Percentiles rank a stretch among this genome's conserved stretches.
phyloP scores from a whole-genome alignment of 1,140 invertebrate genomes.

The Fragariocoptes setiger region DNA sequence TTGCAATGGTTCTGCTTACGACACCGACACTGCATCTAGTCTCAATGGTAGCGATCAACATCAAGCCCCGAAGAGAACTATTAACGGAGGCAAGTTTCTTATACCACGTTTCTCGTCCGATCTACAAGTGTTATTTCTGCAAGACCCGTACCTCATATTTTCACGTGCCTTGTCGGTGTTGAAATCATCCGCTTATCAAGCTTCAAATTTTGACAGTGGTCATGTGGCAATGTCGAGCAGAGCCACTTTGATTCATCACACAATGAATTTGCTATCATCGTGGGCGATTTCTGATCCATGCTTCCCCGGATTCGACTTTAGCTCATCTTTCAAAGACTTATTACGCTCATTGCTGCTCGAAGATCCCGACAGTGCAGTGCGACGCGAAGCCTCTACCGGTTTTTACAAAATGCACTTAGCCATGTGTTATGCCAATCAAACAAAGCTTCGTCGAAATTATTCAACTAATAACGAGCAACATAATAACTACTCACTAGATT shows the following conservation, averaged over 20 bases:
- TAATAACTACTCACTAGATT: slow-evolving; percentile 8
- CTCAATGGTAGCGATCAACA: too few species aligned
- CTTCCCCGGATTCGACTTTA: slow-evolving; percentile 30
- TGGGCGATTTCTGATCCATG: slow-evolving; percentile 40
- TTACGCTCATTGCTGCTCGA: slow-evolving; percentile 40
- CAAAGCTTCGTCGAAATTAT: too few species aligned
- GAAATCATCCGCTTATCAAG: slow-evolving; percentile 39
- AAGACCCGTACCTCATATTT: slow-evolving; percentile 38
- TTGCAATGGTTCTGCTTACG: too few species aligned
- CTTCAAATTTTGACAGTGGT: slow-evolving; percentile 40
- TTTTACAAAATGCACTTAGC: slow-evolving; percentile 48
- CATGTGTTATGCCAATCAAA: too few species aligned
- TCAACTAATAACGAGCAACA: background rate
- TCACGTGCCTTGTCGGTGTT: slow-evolving; percentile 49
- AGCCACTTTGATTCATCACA: slow-evolving; percentile 43
- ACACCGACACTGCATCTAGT: too few species aligned
- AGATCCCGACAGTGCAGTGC: slow-evolving; percentile 47
- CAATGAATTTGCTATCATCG: slow-evolving; percentile 43
- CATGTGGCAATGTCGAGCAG: slow-evolving; percentile 58
- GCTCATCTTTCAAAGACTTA: slow-evolving; percentile 32
- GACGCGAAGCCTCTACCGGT: slow-evolving; percentile 55
- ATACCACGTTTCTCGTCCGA: background rate
- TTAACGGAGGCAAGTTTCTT: too few species aligned
- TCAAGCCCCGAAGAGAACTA: too few species aligned
- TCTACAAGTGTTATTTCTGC: slow-evolving; percentile 23